Conservation (phyloP, 2,888 invertebrate species). For the Plemyria rubiginata region DNA sequence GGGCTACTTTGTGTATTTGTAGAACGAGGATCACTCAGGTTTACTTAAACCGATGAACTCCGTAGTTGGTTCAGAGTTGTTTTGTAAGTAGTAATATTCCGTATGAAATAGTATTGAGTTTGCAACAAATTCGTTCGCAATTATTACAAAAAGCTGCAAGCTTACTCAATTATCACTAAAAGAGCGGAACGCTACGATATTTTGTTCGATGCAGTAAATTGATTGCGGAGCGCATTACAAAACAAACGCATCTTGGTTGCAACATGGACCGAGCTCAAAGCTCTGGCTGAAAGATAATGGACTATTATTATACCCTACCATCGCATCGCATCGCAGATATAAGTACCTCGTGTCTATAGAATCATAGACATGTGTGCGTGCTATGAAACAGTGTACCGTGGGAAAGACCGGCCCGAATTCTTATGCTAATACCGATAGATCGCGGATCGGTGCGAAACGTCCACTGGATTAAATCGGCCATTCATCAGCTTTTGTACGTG, state of each 20-base stretch:
- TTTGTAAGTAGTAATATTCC: constrained; percentile 25
- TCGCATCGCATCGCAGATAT: constrained; percentile 29
- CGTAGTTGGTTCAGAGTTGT: constrained; percentile 27
- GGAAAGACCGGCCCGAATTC: constrained; percentile 65
- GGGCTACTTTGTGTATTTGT: constrained; percentile 54
- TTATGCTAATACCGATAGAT: constrained; percentile 75
- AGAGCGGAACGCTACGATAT: constrained; percentile 7
- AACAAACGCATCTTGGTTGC: constrained; percentile 36
- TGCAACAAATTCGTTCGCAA: constrained; percentile 13
- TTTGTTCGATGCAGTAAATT: constrained; percentile 17
- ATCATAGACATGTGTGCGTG: constrained; percentile 39
- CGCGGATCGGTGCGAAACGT: constrained; percentile 70
- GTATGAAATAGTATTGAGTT: background rate
- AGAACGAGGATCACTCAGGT: constrained; percentile 47
- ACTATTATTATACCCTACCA: constrained; percentile 45
- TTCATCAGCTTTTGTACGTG: constrained; percentile 65
- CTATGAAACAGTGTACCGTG: constrained; percentile 61
- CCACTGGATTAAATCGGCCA: constrained; percentile 43
- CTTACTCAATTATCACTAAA: constrained; percentile 10
- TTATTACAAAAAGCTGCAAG: constrained; percentile 13
- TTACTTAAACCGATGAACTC: constrained; percentile 38
- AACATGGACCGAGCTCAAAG: constrained; percentile 23
- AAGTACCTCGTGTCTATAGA: constrained; percentile 40
- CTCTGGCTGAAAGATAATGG: constrained; percentile 45
- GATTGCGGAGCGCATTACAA: constrained; percentile 24